A percentile compares a stretch with the other conserved stretches of the same genome.
These are phyloP conservation scores for Xenopus laevis DNA, from an alignment of 2,113 vertebrate genomes.

Conservation along the genomic window DNA sequence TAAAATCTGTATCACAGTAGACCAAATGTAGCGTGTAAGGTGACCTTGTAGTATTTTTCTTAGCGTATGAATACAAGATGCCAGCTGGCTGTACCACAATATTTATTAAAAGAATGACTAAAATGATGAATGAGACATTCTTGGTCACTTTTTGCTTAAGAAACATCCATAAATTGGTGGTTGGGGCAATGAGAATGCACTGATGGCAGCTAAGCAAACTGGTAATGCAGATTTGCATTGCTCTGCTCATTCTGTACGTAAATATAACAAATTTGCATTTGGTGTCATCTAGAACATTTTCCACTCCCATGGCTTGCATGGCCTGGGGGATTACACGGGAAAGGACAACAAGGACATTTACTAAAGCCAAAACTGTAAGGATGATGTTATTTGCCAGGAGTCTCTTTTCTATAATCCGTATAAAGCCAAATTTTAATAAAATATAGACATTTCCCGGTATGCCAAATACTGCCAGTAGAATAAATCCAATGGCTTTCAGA, in stretches of 20 bases:
- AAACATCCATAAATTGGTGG: not conserved
- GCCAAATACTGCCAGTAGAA: not conserved
- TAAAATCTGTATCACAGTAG: not conserved
- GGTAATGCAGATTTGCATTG: constrained; percentile 7
- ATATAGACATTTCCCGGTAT: not conserved
- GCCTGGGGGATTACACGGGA: constrained; percentile 5
- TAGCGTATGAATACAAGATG: not conserved
- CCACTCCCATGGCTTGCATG: not conserved
- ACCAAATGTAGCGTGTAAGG: not conserved
- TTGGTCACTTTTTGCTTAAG: not conserved
- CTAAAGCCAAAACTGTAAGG: not conserved
- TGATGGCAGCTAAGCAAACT: constrained; percentile 17
- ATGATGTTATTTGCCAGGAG: not conserved
- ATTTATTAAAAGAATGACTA: not conserved
- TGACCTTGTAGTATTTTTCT: not conserved
- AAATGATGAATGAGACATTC: not conserved
- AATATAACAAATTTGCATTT: constrained; percentile 10
- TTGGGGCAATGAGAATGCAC: not conserved
- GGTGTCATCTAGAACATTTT: not conserved
- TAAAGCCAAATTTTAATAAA: not conserved
- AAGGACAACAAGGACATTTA: not conserved
- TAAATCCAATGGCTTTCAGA: not conserved
- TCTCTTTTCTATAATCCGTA: not conserved
- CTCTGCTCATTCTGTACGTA: not conserved
- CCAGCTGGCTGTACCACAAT: not conserved